Conservation (phyloP, 2,797 vertebrate species). For the Typhlichthys eigenmanni region DNA sequence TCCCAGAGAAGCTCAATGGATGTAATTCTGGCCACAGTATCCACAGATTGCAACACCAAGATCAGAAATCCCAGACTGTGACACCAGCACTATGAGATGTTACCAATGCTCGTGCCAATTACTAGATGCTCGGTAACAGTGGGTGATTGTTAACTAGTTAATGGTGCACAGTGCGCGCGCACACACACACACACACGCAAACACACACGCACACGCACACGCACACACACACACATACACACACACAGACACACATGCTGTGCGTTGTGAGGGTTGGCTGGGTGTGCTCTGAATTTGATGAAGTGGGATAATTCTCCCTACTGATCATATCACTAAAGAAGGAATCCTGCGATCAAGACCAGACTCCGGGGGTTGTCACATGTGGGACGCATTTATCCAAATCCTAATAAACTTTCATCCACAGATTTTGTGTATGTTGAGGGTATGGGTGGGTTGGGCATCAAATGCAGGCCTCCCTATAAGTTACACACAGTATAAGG, state of each 20-base stretch:
- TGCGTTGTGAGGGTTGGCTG: slow-evolving; percentile 40
- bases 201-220: slow-evolving; percentile 7
- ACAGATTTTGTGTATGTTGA: slow-evolving; percentile 57
- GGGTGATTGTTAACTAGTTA: slow-evolving; percentile 43
- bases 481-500: slow-evolving; percentile 26
- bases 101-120: slow-evolving; percentile 44
- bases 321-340: slow-evolving; percentile 76
- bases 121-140: slow-evolving; percentile 57
- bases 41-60: slow-evolving; percentile 38
- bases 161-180: slow-evolving; percentile 19
- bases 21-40: slow-evolving; percentile 60
- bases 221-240: background rate
- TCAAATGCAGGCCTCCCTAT: slow-evolving; percentile 43
- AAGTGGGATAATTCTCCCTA: slow-evolving; percentile 72
- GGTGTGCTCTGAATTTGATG: slow-evolving; percentile 79
- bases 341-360: slow-evolving; percentile 75
- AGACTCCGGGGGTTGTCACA: slow-evolving; percentile 72
- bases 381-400: slow-evolving; percentile 79
- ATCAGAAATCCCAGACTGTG: slow-evolving; percentile 40
- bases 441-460: slow-evolving; percentile 42
- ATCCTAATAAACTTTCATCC: slow-evolving; percentile 80
- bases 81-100: slow-evolving; percentile 39
- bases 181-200: slow-evolving; percentile 13
- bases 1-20: slow-evolving; percentile 36
- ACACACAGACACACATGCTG: slow-evolving; percentile 18